Base-by-base conservation (phyloP, 2,113 vertebrate species). In the Thymallus thymallus region DNA sequence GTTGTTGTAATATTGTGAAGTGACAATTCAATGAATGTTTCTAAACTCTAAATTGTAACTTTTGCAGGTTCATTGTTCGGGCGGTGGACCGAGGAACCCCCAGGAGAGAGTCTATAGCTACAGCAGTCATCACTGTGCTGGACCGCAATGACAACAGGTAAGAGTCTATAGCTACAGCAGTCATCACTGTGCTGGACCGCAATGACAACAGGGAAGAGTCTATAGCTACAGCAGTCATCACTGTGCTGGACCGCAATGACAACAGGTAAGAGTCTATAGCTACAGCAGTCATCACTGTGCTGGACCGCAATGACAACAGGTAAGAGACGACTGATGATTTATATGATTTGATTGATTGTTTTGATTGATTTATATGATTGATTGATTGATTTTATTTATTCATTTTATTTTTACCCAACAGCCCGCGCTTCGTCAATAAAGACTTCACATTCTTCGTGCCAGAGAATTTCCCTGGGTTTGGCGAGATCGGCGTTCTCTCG, bases 391-490 rank as follows among this genome's bases (percentile, higher is more conserved):
- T 3, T 48, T 16, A 16, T 13, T 18, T 48, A 2, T 14, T 12
- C 0, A 48, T 14, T 51, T 4, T 13, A 6, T 35, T 7, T 41
- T 41, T 41, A 41, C 35, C 35, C 35, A 51, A 18, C 88, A 96
- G 94, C 68, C 98, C 98, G 3, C 92, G 95, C 67, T 99, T 99
- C 85, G 98, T 98, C 90, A 98, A 98, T 84, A 99, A 98, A 83
- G 97, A 99, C 85, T 99, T 99, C 82, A 99, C 96, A 20, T 99
- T 99, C 90, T 99, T 99, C 1, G 95, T 99, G 24, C 96, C 97
- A 0, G 98, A 99, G 90, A 99, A 99, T 85, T 97, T 99, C 61
- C 98, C 96, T 1, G 97, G 96, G 3, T 99, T 95, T 48, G 96
- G 98, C 10, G 97, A 99, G 88, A 99, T 99, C 7, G 98, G 98